Base-by-base conservation (phyloP, 2,888 invertebrate species). In the Hemistola chrysoprasaria region DNA sequence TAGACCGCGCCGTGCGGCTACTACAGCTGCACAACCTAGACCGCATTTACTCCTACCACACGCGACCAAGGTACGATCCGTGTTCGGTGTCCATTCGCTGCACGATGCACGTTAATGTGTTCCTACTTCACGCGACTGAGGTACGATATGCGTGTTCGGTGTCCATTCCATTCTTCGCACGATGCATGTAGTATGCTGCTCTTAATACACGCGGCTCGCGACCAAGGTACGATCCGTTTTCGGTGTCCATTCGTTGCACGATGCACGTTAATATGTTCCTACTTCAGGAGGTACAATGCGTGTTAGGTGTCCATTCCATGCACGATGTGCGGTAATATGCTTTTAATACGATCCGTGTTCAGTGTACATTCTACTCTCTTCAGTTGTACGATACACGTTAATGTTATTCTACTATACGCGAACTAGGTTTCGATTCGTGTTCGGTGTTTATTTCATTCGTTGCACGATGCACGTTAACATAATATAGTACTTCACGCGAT, bases 41-140 rank as follows among this genome's bases (percentile, higher is more conserved):
- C 85, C 87, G 88, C 81, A 78, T 87, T 77, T 90, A 90, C 85
- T 84, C 90, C 80, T 89, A 87, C 81, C 89, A 90, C 82, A 84
- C 86, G 63, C 86, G 90, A 79, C 90, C 90, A 82, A 90, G 90
- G 90, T 90, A 90, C 85, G 86, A 83, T 81, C 80, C 82, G 80
- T 83, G 81, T 81, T 16, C 16, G 16, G 3, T 71, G 59, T 66
- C 65, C 64, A 53, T 53, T 52, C 68, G 60, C 65, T 67, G 67
- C 67, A 62, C 59, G 47, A 57, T 56, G 65, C 65, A 65, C 68
- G 56, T 62, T 62, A 55, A 62, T 57, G 56, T 71, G 38, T 56
- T 66, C n/a, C n/a, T n/a, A n/a, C n/a, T n/a, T n/a, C n/a, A n/a
- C n/a, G n/a, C n/a, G n/a, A n/a, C n/a, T n/a, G n/a, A n/a, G n/a